Evolutionary conservation across 2,888 invertebrate species (phyloP), one percentile per base, ranked within the genome.

Genomic region (Lacanobia oleracea): DNA sequence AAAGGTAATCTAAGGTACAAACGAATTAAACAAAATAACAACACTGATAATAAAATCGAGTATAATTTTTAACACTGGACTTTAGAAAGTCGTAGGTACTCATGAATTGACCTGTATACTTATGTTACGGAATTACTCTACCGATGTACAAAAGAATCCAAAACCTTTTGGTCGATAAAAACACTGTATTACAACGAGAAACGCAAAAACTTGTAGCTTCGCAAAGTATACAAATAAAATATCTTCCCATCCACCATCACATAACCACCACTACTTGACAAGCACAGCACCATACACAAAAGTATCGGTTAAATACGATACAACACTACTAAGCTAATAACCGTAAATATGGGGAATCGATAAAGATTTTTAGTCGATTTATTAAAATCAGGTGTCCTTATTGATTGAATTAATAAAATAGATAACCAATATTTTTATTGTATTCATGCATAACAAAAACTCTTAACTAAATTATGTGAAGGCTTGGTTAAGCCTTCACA

Each of bases 51-150:
- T 74, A 8, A 16, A 82, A 50, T 69, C 57, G 53, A 53, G 57
- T 67, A 67, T 67, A 74, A 82, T 82, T 81, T 82, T 81, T 82
- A 72, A 79, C 84, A 86, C 82, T 86, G 84, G 80, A 84, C 82
- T 85, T 85, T 87, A 88, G 88, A 88, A 88, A 88, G 87, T 89
- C 82, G 81, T 88, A 87, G 75, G 82, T 83, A 86, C 81, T 84
- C 72, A 81, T 77, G 73, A 74, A 76, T 80, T 87, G 83, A 84
- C 88, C 87, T 83, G 84, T 84, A 68, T 78, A 70, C 10, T 71
- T 67, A 68, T 51, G 69, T 23, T 73, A 75, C 37, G 63, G 23
- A 67, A 75, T 66, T 67, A 81, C 60, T 56, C 45, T 60, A 67
- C 54, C 45, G 56, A 69, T 59, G 69, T 79, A 68, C 33, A 66